Evolutionary conservation across 1,140 invertebrate species (phyloP).

Genomic region (Zeugodacus cucurbitae): DNA sequence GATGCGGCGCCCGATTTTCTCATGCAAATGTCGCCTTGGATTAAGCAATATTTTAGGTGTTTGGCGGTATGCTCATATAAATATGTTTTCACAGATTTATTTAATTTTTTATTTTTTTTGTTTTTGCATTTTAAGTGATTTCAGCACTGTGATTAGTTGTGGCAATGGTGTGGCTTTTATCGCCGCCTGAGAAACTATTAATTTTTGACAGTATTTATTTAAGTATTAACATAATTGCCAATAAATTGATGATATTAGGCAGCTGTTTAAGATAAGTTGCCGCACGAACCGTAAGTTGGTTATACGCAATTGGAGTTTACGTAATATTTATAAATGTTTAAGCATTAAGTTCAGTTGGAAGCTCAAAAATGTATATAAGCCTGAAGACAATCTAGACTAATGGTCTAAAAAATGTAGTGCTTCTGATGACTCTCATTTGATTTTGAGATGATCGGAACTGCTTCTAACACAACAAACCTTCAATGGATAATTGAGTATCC

Average conservation of each 20-base stretch:
- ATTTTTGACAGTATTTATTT: neutral
- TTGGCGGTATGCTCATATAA: neutral
- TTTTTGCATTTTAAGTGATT: neutral
- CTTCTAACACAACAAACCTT: no score
- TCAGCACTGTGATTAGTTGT: neutral
- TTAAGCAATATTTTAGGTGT: constrained; percentile 19
- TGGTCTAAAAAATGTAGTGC: no score
- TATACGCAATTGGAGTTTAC: no score
- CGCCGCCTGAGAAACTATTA: neutral
- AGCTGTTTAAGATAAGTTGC: neutral
- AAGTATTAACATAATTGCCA: neutral
- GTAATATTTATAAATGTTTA: no score
- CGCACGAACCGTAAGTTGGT: no score
- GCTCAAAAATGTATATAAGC: no score
- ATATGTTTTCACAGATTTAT: neutral
- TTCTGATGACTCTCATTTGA: no score
- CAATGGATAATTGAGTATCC: no score
- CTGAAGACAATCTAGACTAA: no score
- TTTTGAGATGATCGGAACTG: no score
- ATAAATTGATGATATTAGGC: neutral
- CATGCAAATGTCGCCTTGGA: constrained; percentile 24
- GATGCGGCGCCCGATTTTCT: constrained; percentile 8
- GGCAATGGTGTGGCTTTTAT: neutral
- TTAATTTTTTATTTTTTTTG: no score
- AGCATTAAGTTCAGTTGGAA: no score